Evolutionary conservation across 1,140 invertebrate species (phyloP).

Genomic region (Propsilocerus akamusi): DNA sequence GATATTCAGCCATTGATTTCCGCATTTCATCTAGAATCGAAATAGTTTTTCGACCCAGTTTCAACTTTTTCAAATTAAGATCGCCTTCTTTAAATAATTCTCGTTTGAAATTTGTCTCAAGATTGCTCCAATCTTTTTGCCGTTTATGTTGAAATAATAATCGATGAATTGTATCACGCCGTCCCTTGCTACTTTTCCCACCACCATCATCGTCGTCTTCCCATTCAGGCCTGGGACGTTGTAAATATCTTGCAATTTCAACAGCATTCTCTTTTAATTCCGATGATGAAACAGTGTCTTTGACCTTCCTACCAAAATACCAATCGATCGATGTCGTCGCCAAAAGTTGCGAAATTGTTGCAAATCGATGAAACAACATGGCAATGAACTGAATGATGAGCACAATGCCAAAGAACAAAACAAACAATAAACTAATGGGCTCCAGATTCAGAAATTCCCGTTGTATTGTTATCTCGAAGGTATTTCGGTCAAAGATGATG

Average conservation of each 20-base stretch:
- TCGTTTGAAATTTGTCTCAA: slow-evolving; percentile 18
- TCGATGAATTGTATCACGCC: slow-evolving; percentile 17
- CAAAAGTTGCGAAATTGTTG: slow-evolving; percentile 66
- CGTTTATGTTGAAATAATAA: slow-evolving; percentile 12
- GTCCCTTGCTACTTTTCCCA: slow-evolving; percentile 11
- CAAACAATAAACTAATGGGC: slow-evolving; percentile 56
- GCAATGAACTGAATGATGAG: slow-evolving; percentile 61
- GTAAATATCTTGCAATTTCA: slow-evolving; percentile 38
- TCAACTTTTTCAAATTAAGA: neutral
- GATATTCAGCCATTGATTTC: neutral
- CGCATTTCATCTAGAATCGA: neutral
- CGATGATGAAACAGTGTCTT: slow-evolving; percentile 27
- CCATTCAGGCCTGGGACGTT: slow-evolving; percentile 26
- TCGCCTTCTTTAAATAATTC: slow-evolving; percentile 17
- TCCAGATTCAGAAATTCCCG: slow-evolving; percentile 45
- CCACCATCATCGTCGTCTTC: slow-evolving; percentile 24
- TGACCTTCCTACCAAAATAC: slow-evolving; percentile 11
- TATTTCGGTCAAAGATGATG: slow-evolving; percentile 33
- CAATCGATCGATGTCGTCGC: slow-evolving; percentile 44
- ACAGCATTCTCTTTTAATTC: slow-evolving; percentile 35
- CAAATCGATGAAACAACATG: slow-evolving; percentile 72
- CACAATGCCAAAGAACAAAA: slow-evolving; percentile 50
- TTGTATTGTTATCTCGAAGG: slow-evolving; percentile 25
- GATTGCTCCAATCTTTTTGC: slow-evolving; percentile 13
- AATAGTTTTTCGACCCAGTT: neutral